Evolutionary conservation across 1,140 invertebrate genomes (phyloP).

Genomic region (Diachasmimorpha longicaudata): DNA sequence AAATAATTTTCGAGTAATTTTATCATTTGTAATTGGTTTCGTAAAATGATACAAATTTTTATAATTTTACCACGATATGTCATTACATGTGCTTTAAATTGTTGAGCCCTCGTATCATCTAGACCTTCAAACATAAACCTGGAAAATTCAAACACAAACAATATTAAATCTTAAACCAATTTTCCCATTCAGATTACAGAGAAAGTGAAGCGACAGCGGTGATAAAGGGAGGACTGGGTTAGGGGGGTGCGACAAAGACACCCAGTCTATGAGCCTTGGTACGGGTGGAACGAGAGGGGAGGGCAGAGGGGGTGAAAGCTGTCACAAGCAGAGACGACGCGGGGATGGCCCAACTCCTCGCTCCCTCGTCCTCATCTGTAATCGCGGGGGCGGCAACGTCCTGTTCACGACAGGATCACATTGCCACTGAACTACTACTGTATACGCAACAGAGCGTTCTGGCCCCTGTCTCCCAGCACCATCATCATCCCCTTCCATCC

Average conservation of each 20-base stretch:
- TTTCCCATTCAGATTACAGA: not conserved
- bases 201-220: not conserved
- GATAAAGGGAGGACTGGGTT: constrained; percentile 15
- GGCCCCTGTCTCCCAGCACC: not conserved
- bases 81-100: no score
- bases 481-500: not conserved
- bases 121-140: no score
- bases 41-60: no score
- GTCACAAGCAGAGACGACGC: constrained; percentile 60
- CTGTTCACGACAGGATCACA: constrained; percentile 63
- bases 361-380: constrained; percentile 56
- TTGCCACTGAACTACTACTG: constrained; percentile 54
- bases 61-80: no score
- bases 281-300: not conserved
- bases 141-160: not conserved
- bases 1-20: no score
- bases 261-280: constrained; percentile 28
- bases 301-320: constrained; percentile 49
- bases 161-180: not conserved
- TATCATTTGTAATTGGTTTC: no score
- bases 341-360: constrained; percentile 57
- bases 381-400: constrained; percentile 63
- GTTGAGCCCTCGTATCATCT: no score
- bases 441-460: constrained; percentile 37
- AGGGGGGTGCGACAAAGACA: constrained; percentile 22